Evolutionary conservation across 2,113 vertebrate genomes (phyloP).

Genomic region (Rhombomys opimus): DNA sequence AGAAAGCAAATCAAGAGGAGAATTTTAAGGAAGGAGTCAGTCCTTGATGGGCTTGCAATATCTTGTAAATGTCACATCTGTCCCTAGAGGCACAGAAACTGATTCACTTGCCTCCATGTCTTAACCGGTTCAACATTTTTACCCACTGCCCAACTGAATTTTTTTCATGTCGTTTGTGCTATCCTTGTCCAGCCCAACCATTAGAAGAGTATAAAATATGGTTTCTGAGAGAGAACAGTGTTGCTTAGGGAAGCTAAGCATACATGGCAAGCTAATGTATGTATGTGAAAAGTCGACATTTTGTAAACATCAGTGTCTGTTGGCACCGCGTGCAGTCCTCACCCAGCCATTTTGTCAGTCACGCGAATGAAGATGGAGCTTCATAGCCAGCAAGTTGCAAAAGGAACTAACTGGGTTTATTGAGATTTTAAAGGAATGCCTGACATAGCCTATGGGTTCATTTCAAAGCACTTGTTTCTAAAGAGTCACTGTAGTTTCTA

Average conservation of each 20-base stretch:
- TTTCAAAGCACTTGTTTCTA: slow-evolving; percentile 55
- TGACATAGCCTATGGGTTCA: slow-evolving; percentile 11
- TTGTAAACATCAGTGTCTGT: slow-evolving; percentile 13
- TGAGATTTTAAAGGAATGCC: slow-evolving; percentile 48
- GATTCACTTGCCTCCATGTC: background rate
- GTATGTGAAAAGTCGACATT: slow-evolving; percentile 44
- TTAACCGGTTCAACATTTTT: background rate
- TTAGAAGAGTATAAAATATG: slow-evolving; percentile 35
- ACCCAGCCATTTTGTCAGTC: background rate
- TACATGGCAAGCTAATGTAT: background rate
- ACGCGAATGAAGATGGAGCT: background rate
- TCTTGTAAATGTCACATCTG: background rate
- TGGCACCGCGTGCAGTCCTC: background rate
- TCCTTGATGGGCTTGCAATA: background rate
- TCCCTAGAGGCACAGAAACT: background rate
- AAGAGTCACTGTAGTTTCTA: slow-evolving; percentile 38
- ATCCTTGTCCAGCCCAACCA: background rate
- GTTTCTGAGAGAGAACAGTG: background rate
- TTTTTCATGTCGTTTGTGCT: background rate
- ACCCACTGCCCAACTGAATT: background rate
- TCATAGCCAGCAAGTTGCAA: background rate
- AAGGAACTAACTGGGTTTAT: slow-evolving; percentile 53
- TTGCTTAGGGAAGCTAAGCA: background rate
- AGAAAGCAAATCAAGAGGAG: slow-evolving; percentile 62
- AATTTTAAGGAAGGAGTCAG: slow-evolving; percentile 58